Evolutionary conservation across 2,113 vertebrate species (phyloP).

Genomic region (Strix aluco): DNA sequence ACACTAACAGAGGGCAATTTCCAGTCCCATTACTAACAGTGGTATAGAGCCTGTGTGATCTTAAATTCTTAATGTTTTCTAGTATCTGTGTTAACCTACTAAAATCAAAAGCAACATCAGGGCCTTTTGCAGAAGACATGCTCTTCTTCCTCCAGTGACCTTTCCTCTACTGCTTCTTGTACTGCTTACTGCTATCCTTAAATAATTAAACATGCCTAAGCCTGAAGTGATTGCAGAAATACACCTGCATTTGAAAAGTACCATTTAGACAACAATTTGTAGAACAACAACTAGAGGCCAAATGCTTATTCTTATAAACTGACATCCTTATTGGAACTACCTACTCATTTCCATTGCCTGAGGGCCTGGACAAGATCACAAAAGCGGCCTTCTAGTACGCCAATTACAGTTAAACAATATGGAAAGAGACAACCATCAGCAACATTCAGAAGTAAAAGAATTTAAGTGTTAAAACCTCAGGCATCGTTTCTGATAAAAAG

Average conservation of each 20-base stretch:
- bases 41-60: not conserved
- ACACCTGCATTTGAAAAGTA: not conserved
- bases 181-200: not conserved
- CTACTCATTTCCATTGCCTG: not conserved
- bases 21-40: not conserved
- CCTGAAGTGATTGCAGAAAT: not conserved
- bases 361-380: not conserved
- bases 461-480: not conserved
- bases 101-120: not conserved
- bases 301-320: not conserved
- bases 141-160: not conserved
- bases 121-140: not conserved
- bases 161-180: not conserved
- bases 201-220: not conserved
- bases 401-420: not conserved
- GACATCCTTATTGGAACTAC: not conserved
- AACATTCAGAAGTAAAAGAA: not conserved
- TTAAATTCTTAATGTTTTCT: conserved; percentile 10
- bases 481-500: not conserved
- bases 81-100: not conserved
- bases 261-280: not conserved
- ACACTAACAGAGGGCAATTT: not conserved
- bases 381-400: not conserved
- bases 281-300: conserved; percentile 13
- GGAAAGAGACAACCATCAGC: not conserved